These are phyloP conservation scores for Nerophis ophidion DNA, from an alignment of 2,113 vertebrate genomes.

Conservation along the genomic window DNA sequence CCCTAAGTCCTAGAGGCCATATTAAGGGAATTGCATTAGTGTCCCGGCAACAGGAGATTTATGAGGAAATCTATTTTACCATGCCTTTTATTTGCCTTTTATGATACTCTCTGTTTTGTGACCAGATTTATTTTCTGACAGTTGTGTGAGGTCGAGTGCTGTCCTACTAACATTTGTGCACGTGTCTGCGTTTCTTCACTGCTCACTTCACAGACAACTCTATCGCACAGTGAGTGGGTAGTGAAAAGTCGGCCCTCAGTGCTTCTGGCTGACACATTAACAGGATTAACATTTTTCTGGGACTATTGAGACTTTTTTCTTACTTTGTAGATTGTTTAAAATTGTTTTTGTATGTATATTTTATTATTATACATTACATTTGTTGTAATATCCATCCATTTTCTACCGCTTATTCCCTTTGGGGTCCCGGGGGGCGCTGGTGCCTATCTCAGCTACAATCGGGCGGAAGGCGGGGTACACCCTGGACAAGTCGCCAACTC, in stretches of 20 bases:
- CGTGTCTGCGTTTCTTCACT: slow-evolving; percentile 17
- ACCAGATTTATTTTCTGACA: slow-evolving; percentile 46
- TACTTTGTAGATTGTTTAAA: too few relatives aligned
- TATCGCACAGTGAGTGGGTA: slow-evolving; percentile 4
- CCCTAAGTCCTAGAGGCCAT: slow-evolving; percentile 32
- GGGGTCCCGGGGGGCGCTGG: too few relatives aligned
- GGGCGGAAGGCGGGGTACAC: too few relatives aligned
- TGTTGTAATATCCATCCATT: too few relatives aligned
- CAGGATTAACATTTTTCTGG: background rate
- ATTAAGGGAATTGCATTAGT: slow-evolving; percentile 51
- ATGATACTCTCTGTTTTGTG: slow-evolving; percentile 54
- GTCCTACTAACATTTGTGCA: background rate
- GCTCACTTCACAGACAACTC: slow-evolving; percentile 12
- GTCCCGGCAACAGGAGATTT: slow-evolving; percentile 55
- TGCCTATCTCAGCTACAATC: too few relatives aligned
- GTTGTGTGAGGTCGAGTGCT: slow-evolving; percentile 51
- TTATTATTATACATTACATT: too few relatives aligned
- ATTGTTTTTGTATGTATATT: too few relatives aligned
- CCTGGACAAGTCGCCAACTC: too few relatives aligned
- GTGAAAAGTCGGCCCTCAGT: slow-evolving; percentile 16
- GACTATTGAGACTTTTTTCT: too few relatives aligned
- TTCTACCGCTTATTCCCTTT: too few relatives aligned
- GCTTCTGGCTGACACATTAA: slow-evolving; percentile 17
- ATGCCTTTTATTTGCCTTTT: slow-evolving; percentile 63
- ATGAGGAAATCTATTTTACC: slow-evolving; percentile 62